A percentile compares a stretch with the other conserved stretches of the same genome.
Evolutionary conservation across 2,888 invertebrate species (phyloP).

Genomic region (Oscheius sp.): DNA sequence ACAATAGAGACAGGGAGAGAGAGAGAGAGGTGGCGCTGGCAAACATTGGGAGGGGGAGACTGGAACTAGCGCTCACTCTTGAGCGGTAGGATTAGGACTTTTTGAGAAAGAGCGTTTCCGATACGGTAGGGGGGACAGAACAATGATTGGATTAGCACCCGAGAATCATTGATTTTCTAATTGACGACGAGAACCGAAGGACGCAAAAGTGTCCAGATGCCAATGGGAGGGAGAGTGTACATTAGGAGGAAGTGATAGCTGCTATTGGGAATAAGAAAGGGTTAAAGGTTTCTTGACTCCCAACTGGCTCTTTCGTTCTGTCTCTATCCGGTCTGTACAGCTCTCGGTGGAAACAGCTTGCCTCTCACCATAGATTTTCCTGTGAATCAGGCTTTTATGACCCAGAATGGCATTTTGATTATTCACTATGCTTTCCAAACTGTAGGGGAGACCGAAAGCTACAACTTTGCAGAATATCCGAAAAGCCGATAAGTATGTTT

Average conservation of each 20-base stretch:
- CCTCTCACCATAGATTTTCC: too few relatives aligned
- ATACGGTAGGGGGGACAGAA: conserved; percentile 5
- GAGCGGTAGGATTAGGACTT: conserved; percentile 2
- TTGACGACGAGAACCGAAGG: conserved; percentile 10
- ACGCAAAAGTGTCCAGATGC: background rate
- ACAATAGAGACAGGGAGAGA: conserved; percentile 11
- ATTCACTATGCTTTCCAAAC: too few relatives aligned
- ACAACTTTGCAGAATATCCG: too few relatives aligned
- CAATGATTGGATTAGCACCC: conserved; percentile 28
- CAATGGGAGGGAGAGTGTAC: conserved; percentile 17
- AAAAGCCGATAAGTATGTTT: too few relatives aligned
- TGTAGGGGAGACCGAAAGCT: too few relatives aligned
- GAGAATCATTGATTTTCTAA: background rate
- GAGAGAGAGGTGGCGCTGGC: conserved; percentile 19
- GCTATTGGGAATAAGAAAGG: background rate
- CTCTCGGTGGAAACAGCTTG: too few relatives aligned
- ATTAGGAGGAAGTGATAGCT: background rate
- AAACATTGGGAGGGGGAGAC: conserved; percentile 2
- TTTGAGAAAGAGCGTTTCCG: background rate
- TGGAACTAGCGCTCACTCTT: conserved; percentile 15
- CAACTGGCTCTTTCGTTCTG: background rate
- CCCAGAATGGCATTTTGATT: too few relatives aligned
- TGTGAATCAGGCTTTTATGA: too few relatives aligned
- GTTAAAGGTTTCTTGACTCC: background rate
- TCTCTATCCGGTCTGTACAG: too few relatives aligned